Evolutionary conservation across 2,888 invertebrate species (phyloP), one percentile per base, ranked within the genome.

Genomic region (Metopia argyrocephala): DNA sequence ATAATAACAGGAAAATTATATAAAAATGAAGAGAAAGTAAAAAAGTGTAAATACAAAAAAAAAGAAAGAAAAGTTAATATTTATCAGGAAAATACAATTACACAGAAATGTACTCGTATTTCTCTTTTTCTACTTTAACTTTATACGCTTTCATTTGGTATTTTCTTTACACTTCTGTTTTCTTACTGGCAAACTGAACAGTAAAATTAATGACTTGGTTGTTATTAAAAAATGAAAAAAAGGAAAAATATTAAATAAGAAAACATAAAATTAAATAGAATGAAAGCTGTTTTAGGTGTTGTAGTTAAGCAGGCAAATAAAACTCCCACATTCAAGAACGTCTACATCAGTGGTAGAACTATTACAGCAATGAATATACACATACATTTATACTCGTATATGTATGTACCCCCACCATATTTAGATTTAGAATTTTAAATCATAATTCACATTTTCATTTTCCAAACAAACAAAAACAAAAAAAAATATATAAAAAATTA

Each of bases 21-120:
- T 76, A 38, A 59, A 54, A 68, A 68, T 71, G 78, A 61, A 78
- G 73, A 28, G 62, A 82, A 74, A 83, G 68, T 62, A 56, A 74
- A 69, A 73, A 50, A 57, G 57, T 28, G 20, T 23, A 25, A 62
- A 69, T 54, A 27, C 45, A 54, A 18, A 46, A 66, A 48, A 61
- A 61, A 76, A 65, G 59, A 76, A 65, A 48, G 65, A 69, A 52
- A 70, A 18, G 18, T 62, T 48, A 28, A 76, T 69, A 52, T 68
- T 76, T 74, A 56, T 69, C 27, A 76, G 31, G 69, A 66, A 76
- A 68, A 76, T 45, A 64, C 50, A 68, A 73, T 66, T 59, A 76
- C 20, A 21, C 56, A 57, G 66, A 54, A 74, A 73, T 65, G 74
- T 70, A 45, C n/a, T n/a, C 0, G 31, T 12, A 31, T 31, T 23